phyloP scores from a whole-genome alignment of 2,113 vertebrate genomes.

The Agelaius phoeniceus region DNA sequence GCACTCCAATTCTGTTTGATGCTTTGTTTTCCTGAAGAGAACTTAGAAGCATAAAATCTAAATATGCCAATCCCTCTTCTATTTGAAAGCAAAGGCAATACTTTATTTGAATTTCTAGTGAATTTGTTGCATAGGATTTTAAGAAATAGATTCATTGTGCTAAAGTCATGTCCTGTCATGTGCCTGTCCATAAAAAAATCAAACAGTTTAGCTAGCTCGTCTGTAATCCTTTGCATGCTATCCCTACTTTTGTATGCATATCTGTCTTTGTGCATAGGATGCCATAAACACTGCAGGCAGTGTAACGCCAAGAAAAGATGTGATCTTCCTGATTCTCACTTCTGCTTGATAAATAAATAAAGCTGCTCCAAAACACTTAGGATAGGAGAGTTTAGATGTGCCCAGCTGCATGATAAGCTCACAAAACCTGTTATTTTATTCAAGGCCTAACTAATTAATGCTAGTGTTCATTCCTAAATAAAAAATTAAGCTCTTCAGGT shows the following conservation, averaged over 20 bases:
- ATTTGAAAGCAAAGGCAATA: background rate
- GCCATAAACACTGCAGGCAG: background rate
- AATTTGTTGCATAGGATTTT: background rate
- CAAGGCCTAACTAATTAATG: conserved; percentile 14
- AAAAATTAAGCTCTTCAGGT: conserved; percentile 14
- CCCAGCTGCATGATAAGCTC: background rate
- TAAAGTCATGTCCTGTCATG: background rate
- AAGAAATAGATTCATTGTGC: conserved; percentile 10
- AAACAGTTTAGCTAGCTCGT: background rate
- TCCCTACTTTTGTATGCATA: background rate
- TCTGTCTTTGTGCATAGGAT: background rate
- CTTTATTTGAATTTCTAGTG: background rate
- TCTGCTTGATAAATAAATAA: conserved; percentile 6
- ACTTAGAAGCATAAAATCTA: background rate
- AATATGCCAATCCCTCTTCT: background rate
- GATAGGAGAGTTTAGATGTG: background rate
- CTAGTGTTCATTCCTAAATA: background rate
- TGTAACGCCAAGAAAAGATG: background rate
- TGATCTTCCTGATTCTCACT: background rate
- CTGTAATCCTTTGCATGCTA: background rate
- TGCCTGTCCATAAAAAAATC: background rate
- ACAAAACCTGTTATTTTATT: conserved; percentile 1
- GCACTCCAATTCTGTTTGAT: background rate
- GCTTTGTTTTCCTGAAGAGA: background rate
- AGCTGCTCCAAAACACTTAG: background rate